A percentile compares a stretch with the other conserved stretches of the same genome.
Conservation (phyloP, 2,888 invertebrate genomes). For the Dusona sp. region DNA sequence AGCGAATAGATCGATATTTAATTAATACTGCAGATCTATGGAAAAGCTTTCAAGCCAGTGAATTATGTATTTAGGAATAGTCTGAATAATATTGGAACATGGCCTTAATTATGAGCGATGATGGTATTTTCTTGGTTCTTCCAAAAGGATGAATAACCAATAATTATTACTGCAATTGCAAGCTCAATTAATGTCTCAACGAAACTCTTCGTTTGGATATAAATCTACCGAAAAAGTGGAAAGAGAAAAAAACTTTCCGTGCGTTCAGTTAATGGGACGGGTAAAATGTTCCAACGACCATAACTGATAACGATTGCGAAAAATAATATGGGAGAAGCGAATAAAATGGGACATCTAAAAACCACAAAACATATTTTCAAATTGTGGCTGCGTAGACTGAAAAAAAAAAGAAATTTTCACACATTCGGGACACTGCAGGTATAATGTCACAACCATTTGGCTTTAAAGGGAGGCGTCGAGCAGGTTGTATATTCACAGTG, state of each 20-base stretch:
- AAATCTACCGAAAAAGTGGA: not conserved
- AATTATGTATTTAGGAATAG: not conserved
- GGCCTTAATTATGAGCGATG: not conserved
- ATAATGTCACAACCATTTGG: not conserved
- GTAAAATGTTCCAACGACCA: not conserved
- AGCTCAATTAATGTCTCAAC: not conserved
- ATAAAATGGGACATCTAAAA: not conserved
- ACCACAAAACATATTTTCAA: not conserved
- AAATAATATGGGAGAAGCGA: not conserved
- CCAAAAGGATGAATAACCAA: not conserved
- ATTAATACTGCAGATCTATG: constrained; percentile 9
- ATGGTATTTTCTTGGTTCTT: not conserved
- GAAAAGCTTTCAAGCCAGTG: not conserved
- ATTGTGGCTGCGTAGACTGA: not conserved
- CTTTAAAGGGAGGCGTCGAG: constrained; percentile 9
- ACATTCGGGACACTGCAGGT: not conserved
- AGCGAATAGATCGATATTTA: constrained; percentile 18
- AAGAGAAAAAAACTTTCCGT: not conserved
- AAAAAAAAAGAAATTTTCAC: not conserved
- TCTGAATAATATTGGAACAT: not conserved
- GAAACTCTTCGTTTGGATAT: not conserved
- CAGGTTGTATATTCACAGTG: not conserved
- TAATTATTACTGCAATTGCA: not conserved
- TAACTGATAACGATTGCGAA: not conserved
- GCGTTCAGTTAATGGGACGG: not conserved